Evolutionary conservation across 2,113 vertebrate species (phyloP), one percentile per base, ranked within the genome.

Genomic region (Calonectris borealis): DNA sequence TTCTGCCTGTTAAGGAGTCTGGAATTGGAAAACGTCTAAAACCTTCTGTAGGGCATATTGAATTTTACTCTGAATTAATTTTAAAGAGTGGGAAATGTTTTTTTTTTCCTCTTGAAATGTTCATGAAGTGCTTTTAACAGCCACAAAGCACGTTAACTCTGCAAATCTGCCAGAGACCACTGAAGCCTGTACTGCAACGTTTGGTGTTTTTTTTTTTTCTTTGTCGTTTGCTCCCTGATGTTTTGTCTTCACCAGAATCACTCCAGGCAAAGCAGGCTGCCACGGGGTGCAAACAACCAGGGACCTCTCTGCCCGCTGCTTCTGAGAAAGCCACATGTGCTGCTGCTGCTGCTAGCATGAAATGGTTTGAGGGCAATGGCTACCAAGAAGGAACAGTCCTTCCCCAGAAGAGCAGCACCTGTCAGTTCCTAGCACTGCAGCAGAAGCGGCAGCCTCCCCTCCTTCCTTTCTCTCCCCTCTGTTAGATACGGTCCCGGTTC

Each of bases 401-500:
- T 90, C 32, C 17, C 25, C 10, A 3, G 19, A 9, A 61, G 19
- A 34, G 46, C 40, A 32, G 5, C 36, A 18, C 44, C 24, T 40
- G 17, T 4, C 1, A 11, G 0, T 52, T 65, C n/a, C 22, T 31
- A 9, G 31, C 5, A 2, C 9, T 5, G 46, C 1, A 1, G 42
- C 44, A n/a, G 48, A 13, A 90, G 25, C 52, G 18, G 27, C 8
- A 7, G 49, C 31, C 26, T 60, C 17, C 27, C 8, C n/a, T 52
- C 9, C 10, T 16, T 31, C 19, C 38, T 48, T 38, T 38, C 21
- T 27, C 12, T 64, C 6, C 22, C 5, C 5, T 36, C 34, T 16
- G 26, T n/a, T 38, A 12, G 10, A 27, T 57, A 44, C 4, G 0
- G 12, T n/a, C 55, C 46, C 17, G 0, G 0, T 70, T 77, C 14